Evolutionary conservation across 35 echinoderm and acorn worm species (phyloP), one percentile per base, ranked within the genome.

Genomic region (Apostichopus japonicus): DNA sequence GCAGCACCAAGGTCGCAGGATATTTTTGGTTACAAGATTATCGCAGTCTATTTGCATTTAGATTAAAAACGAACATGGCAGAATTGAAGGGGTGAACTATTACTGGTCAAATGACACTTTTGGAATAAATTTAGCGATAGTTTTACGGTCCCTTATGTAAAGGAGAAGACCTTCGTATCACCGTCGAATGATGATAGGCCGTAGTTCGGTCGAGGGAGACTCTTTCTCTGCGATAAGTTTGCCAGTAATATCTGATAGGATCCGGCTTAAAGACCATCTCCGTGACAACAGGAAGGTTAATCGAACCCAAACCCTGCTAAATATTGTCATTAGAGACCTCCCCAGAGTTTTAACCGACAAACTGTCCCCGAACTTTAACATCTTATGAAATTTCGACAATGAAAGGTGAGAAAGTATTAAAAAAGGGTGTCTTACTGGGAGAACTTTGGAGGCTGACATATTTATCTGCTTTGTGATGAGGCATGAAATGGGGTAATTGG

Each of bases 61-160:
- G 71, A 75, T 75, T 75, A 75, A 75, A 15, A 75, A 44, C 2
- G 11, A 7, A 75, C 7, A 75, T 23, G 71, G n/a, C 15, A 19
- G 22, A 19, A 19, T 19, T 14, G 57, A 75, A n/a, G 71, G 16
- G 14, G 6, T 19, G 71, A 75, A 75, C 17, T 19, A 19, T 19
- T 75, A 75, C 71, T 23, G 71, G 71, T 75, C 71, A 75, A n/a
- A 75, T 75, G 71, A 75, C 71, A 75, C 71, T 75, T 7, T 75
- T 6, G 22, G 71, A 75, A 75, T 75, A 75, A 75, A 75, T 75
- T 75, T 75, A 19, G 22, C n/a, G 71, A 75, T n/a, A 23, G 71
- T 75, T 75, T 44, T 75, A 75, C 71, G n/a, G 71, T 75, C 71
- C 71, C 71, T 75, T 6, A 75, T 19, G 71, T 7, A 23, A 75